phyloP scores from a whole-genome alignment of 2,888 invertebrate species.

The Nomada lathburiana region DNA sequence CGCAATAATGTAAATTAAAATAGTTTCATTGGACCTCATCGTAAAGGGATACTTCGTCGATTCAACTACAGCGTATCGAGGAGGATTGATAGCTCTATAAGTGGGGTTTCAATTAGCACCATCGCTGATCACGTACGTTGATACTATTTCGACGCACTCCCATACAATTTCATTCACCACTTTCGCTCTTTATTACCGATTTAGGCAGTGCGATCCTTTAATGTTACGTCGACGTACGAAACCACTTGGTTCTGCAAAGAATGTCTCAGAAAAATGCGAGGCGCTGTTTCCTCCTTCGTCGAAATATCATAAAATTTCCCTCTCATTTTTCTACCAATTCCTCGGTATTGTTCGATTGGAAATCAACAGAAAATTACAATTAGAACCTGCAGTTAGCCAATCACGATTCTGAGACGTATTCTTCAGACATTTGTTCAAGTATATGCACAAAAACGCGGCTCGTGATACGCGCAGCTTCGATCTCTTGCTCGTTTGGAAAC shows the following conservation, averaged over 20 bases:
- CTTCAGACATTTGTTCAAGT: slow-evolving; percentile 34
- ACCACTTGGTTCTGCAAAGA: slow-evolving; percentile 67
- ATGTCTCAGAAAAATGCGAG: slow-evolving; percentile 48
- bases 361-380: not conserved
- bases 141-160: slow-evolving; percentile 37
- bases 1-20: not conserved
- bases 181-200: slow-evolving; percentile 57
- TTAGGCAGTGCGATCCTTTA: slow-evolving; percentile 66
- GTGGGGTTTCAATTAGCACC: slow-evolving; percentile 69
- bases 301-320: not conserved
- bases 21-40: not conserved
- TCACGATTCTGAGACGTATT: slow-evolving; percentile 46
- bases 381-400: not conserved
- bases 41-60: slow-evolving; percentile 16
- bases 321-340: not conserved
- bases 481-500: slow-evolving; percentile 73
- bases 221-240: slow-evolving; percentile 61
- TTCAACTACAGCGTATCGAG: slow-evolving; percentile 16
- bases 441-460: slow-evolving; percentile 42
- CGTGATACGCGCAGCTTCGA: slow-evolving; percentile 55
- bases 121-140: slow-evolving; percentile 57
- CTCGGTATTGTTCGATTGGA: not conserved
- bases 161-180: slow-evolving; percentile 41
- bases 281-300: not conserved
- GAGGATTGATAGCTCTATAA: slow-evolving; percentile 54